Conservation (phyloP, 2,113 vertebrate genomes). For the Paramisgurnus dabryanus region DNA sequence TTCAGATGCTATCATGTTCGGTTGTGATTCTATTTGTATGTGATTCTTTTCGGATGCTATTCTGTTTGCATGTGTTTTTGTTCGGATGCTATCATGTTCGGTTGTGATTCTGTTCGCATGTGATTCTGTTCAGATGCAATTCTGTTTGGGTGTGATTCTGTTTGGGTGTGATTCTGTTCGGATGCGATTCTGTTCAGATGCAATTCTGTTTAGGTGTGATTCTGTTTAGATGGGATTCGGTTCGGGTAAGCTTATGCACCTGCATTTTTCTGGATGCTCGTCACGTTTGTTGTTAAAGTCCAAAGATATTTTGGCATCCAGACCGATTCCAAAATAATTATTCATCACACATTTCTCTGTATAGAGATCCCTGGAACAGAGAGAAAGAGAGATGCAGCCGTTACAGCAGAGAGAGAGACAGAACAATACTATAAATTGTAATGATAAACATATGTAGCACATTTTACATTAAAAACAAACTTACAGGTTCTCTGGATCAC, state of each 20-base stretch:
- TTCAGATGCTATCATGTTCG: too few relatives aligned
- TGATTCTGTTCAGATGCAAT: too few relatives aligned
- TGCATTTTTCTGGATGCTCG: conserved; percentile 93
- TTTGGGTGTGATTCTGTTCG: background rate
- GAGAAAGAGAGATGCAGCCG: background rate
- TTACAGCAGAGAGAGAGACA: background rate
- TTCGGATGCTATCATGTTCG: too few relatives aligned
- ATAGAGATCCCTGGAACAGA: conserved; percentile 75
- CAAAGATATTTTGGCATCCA: conserved; percentile 97
- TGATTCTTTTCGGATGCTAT: too few relatives aligned
- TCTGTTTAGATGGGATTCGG: background rate
- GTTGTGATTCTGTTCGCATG: too few relatives aligned
- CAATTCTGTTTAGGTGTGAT: too few relatives aligned
- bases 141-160: background rate
- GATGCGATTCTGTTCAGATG: too few relatives aligned
- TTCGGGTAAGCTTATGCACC: conserved; percentile 66
- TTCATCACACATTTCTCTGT: conserved; percentile 96
- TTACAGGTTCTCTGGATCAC: conserved; percentile 92
- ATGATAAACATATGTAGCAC: background rate
- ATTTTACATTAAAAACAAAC: conserved; percentile 55
- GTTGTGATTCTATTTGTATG: too few relatives aligned
- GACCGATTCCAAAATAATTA: conserved; percentile 95
- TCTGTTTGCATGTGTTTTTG: too few relatives aligned
- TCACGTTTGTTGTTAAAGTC: conserved; percentile 97
- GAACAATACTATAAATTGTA: too few relatives aligned